Base-by-base conservation (phyloP, 2,797 vertebrate species). In the Macrochelys suwanniensis region DNA sequence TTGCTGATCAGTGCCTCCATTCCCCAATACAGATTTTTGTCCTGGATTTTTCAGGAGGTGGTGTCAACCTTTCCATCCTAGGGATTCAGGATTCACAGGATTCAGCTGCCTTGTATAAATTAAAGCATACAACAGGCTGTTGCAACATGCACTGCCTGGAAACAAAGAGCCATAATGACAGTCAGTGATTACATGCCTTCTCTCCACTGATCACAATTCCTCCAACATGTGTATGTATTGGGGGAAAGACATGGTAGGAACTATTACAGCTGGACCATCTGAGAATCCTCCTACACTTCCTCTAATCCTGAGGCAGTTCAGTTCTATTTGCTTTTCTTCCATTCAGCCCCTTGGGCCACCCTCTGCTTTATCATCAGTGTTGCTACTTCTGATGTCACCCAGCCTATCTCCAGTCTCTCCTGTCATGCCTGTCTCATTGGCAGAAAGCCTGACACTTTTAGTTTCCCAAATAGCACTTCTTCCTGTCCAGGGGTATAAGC, bases 1-100 rank as follows among this genome's bases (percentile, higher is more conserved):
- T 50, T 93, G 90, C 56, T 89, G 93, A 89, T 94, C 83, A 54
- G 82, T 95, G 74, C 21, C 85, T 82, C 84, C 2, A 0, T 50
- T 89, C 85, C 93, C 90, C 51, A 49, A 49, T 49, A 56, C 87
- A 94, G 87, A 74, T 78, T 91, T 94, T 86, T 95, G 82, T 94
- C 45, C 79, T 90, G 85, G 84, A 85, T 42, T 37, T 91, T 77
- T 84, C 82, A 88, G 65, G 90, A 93, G 33, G 89, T 88, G 82
- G 51, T 92, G 91, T 23, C 11, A 1, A 4, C 82, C 93, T 93
- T 95, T 96, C 81, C 84, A 65, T 78, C 74, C n/a, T 80, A 56
- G 76, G 56, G 49, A 50, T 50, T 50, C 49, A 50, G 49, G 49
- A 50, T 50, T 50, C 78, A 3, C 53, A 21, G 68, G 23, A 31